Percentiles rank a stretch among this genome's conserved stretches.
phyloP scores from a whole-genome alignment of 2,888 invertebrate species.

The Agrochola macilenta region DNA sequence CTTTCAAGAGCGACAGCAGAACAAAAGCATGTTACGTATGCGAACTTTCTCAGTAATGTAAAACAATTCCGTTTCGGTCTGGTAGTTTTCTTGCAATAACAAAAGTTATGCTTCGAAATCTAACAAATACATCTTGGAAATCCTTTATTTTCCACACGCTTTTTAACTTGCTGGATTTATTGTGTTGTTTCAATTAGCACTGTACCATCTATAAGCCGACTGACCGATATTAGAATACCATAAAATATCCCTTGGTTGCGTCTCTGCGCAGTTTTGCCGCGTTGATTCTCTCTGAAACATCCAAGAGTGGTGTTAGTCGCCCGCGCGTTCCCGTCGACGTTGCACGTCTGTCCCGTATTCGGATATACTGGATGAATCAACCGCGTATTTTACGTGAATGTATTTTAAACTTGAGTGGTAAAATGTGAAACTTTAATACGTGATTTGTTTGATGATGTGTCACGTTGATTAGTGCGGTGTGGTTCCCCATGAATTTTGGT shows the following conservation, averaged over 20 bases:
- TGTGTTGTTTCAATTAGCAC: slow-evolving; percentile 48
- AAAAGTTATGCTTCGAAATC: slow-evolving; percentile 37
- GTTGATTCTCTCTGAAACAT: slow-evolving; percentile 71
- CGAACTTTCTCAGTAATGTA: slow-evolving; percentile 28
- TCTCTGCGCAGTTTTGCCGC: slow-evolving; percentile 77
- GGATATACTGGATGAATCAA: slow-evolving; percentile 44
- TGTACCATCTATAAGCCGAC: slow-evolving; percentile 19
- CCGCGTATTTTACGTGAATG: slow-evolving; percentile 60
- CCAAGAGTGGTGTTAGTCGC: slow-evolving; percentile 73
- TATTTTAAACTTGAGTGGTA: slow-evolving; percentile 66
- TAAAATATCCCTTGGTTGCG: slow-evolving; percentile 63
- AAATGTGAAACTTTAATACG: slow-evolving; percentile 68
- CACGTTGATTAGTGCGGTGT: slow-evolving; percentile 57
- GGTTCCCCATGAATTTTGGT: slow-evolving; percentile 49
- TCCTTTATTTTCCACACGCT: neutral
- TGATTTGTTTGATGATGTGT: slow-evolving; percentile 60
- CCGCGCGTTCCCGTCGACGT: slow-evolving; percentile 66
- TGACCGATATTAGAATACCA: slow-evolving; percentile 70
- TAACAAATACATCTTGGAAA: slow-evolving; percentile 30
- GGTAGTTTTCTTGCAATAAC: slow-evolving; percentile 34
- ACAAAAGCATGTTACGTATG: slow-evolving; percentile 10
- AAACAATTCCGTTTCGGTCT: slow-evolving; percentile 34
- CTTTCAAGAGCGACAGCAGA: slow-evolving; percentile 7
- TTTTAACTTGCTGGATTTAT: neutral
- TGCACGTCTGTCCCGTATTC: slow-evolving; percentile 57